Percentiles rank a stretch among this genome's conserved stretches.
Evolutionary conservation across 2,113 vertebrate genomes (phyloP).

Genomic region (Poeciliopsis occidentalis): DNA sequence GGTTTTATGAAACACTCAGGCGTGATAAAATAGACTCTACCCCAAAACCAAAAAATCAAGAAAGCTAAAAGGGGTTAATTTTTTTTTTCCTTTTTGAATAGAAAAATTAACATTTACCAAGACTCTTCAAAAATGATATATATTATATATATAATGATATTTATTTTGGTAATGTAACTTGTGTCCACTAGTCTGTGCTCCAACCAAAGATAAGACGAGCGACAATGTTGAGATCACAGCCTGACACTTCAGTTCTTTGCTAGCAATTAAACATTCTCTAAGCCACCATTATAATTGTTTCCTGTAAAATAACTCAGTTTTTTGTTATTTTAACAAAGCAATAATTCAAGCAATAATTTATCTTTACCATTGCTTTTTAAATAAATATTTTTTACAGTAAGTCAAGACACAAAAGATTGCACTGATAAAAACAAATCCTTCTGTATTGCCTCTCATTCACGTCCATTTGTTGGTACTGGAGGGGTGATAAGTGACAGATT

Average conservation of each 20-base stretch:
- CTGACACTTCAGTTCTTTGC: background rate
- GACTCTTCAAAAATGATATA: too few relatives aligned
- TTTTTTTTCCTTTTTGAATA: too few relatives aligned
- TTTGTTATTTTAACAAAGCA: constrained; percentile 4
- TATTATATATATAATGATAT: too few relatives aligned
- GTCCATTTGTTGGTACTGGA: constrained; percentile 50
- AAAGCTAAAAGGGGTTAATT: too few relatives aligned
- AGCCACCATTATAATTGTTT: constrained; percentile 5
- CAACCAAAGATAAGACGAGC: constrained; percentile 47
- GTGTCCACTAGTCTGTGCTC: constrained; percentile 80
- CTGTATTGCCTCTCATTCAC: constrained; percentile 35
- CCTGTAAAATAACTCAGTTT: background rate
- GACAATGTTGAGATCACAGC: background rate
- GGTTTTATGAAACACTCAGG: too few relatives aligned
- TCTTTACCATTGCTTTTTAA: constrained; percentile 30
- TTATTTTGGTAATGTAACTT: constrained; percentile 12
- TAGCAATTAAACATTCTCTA: background rate
- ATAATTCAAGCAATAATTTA: background rate
- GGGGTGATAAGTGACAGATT: constrained; percentile 45
- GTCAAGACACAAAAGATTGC: constrained; percentile 6
- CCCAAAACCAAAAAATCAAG: too few relatives aligned
- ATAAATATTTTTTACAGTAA: constrained; percentile 3
- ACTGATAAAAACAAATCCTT: constrained; percentile 45
- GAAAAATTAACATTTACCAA: too few relatives aligned
- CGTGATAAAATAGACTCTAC: too few relatives aligned